Conservation (phyloP, 2,797 vertebrate genomes). For the Chelidonichthys spinosus region DNA sequence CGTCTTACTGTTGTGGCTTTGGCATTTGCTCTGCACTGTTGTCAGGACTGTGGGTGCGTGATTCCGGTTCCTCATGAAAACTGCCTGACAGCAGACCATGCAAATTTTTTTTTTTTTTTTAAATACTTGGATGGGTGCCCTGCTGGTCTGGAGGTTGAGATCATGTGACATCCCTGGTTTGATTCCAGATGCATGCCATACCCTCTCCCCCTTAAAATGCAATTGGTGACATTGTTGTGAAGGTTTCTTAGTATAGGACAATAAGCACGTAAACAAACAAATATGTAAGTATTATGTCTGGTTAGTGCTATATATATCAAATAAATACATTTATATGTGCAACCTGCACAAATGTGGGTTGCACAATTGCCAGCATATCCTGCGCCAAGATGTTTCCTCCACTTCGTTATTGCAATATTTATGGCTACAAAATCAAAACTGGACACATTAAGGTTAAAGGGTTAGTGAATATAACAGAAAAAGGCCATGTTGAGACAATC, state of each 20-base stretch:
- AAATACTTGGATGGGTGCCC: neutral
- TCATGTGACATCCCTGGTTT: neutral
- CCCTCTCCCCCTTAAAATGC: neutral
- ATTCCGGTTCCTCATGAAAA: conserved; percentile 15
- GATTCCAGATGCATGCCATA: neutral
- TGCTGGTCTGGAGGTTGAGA: conserved; percentile 7
- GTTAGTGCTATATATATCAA: neutral
- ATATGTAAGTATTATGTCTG: neutral
- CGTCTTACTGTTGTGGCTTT: conserved; percentile 32
- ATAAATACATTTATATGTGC: no score
- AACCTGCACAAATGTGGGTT: no score
- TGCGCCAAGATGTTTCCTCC: no score
- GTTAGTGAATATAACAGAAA: neutral
- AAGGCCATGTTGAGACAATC: neutral
- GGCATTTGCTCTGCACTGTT: conserved; percentile 24
- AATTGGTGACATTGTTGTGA: neutral
- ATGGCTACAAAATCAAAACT: neutral
- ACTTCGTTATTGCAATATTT: neutral
- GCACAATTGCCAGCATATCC: no score
- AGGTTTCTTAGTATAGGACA: neutral
- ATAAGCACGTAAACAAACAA: neutral
- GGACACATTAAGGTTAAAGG: neutral
- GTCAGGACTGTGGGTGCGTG: conserved; percentile 1
- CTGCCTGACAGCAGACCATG: neutral
- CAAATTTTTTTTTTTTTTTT: neutral